Conservation (phyloP, 2,113 vertebrate genomes). For the Nibea albiflora region DNA sequence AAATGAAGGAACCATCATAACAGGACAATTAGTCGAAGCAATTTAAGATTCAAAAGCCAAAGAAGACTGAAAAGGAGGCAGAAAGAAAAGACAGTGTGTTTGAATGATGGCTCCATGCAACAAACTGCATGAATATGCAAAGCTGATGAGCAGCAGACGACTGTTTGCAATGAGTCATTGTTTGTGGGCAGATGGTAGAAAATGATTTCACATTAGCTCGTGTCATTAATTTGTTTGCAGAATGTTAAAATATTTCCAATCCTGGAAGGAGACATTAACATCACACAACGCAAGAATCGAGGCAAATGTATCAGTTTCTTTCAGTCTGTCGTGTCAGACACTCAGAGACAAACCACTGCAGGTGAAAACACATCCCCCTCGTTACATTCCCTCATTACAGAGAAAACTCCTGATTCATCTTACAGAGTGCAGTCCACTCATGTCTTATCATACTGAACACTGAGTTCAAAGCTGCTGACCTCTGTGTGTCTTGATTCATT, state of each 20-base stretch:
- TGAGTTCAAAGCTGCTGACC: conserved; percentile 30
- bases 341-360: not conserved
- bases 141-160: not conserved
- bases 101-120: not conserved
- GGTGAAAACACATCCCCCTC: conserved; percentile 4
- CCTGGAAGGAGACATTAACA: conserved; percentile 2
- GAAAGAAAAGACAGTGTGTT: not conserved
- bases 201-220: conserved; percentile 21
- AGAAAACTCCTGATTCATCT: conserved; percentile 13
- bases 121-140: conserved; percentile 19
- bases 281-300: not conserved
- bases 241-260: not conserved
- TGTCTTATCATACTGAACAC: conserved; percentile 21
- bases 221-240: not conserved
- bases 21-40: too few relatives aligned
- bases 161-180: conserved; percentile 21
- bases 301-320: not conserved
- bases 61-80: not conserved
- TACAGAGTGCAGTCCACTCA: conserved; percentile 11
- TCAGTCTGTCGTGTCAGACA: not conserved
- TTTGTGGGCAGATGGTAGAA: conserved; percentile 21
- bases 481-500: conserved; percentile 28
- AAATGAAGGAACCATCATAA: too few relatives aligned
- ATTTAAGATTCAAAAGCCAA: too few relatives aligned
- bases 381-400: conserved; percentile 23